Evolutionary conservation across 2,888 invertebrate species (phyloP).

Genomic region (Didymodactylos carnosus): DNA sequence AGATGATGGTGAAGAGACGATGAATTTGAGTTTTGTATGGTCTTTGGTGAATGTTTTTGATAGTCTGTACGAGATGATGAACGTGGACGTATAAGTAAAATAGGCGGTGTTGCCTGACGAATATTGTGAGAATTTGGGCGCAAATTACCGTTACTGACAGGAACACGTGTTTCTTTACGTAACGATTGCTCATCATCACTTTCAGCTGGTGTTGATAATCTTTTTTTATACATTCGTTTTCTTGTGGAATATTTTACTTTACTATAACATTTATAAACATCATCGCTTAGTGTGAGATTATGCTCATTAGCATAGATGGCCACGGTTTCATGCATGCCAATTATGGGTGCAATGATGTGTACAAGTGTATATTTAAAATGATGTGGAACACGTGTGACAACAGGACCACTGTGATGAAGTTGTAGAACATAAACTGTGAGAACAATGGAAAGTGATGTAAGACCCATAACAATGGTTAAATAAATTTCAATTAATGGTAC

Average conservation of each 20-base stretch:
- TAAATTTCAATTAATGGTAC: conserved; percentile 38
- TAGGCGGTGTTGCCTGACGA: neutral
- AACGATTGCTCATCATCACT: neutral
- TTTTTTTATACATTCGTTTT: no score
- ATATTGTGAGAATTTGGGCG: no score
- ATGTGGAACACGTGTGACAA: neutral
- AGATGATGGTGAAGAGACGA: neutral
- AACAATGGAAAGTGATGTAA: conserved; percentile 35
- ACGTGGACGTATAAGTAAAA: neutral
- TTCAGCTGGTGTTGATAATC: neutral
- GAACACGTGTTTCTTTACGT: neutral
- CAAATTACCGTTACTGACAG: neutral
- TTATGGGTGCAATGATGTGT: neutral
- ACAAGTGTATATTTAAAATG: conserved; percentile 3
- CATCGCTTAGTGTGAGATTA: neutral
- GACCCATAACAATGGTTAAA: conserved; percentile 36
- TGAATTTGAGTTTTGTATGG: neutral
- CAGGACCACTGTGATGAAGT: conserved; percentile 28
- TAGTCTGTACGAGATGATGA: no score
- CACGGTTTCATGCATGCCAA: conserved; percentile 2
- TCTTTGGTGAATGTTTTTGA: neutral
- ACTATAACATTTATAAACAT: neutral
- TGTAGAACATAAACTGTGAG: conserved; percentile 36
- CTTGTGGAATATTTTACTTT: no score
- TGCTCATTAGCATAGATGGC: neutral